A percentile compares a stretch with the other conserved stretches of the same genome.
Evolutionary conservation across 2,113 vertebrate genomes (phyloP).

Genomic region (Sebastes schlegelii): DNA sequence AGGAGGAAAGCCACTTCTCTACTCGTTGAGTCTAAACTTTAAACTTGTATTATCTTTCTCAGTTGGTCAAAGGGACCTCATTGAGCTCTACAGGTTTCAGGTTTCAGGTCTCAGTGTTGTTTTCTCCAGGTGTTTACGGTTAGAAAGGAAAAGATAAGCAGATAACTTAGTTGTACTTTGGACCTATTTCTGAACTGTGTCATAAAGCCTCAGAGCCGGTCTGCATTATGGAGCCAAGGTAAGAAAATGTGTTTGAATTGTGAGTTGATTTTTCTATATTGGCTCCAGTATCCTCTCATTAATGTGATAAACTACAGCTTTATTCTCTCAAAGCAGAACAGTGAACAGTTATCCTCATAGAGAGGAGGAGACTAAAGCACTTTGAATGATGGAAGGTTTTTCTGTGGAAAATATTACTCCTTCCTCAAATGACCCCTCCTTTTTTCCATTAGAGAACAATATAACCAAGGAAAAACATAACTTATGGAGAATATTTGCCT

Average conservation of each 20-base stretch:
- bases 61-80: rapidly evolving
- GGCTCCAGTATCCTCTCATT: background rate
- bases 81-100: background rate
- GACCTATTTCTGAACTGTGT: slow-evolving; percentile 7
- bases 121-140: background rate
- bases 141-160: background rate
- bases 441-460: background rate
- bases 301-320: background rate
- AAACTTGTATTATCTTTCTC: background rate
- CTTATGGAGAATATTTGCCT: too few relatives aligned
- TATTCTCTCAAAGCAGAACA: too few relatives aligned
- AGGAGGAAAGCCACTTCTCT: background rate
- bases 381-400: background rate
- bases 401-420: slow-evolving; percentile 25
- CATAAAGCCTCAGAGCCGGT: slow-evolving; percentile 7
- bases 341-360: too few relatives aligned
- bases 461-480: background rate
- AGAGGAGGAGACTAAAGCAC: background rate
- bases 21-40: background rate
- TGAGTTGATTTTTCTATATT: rapidly evolving
- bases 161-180: slow-evolving; percentile 18
- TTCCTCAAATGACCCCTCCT: background rate
- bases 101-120: rapidly evolving
- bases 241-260: slow-evolving; percentile 16
- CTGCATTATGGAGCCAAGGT: slow-evolving; percentile 60